Evolutionary conservation across 2,888 invertebrate species (phyloP).

Genomic region (Cheilosia vulpina): DNA sequence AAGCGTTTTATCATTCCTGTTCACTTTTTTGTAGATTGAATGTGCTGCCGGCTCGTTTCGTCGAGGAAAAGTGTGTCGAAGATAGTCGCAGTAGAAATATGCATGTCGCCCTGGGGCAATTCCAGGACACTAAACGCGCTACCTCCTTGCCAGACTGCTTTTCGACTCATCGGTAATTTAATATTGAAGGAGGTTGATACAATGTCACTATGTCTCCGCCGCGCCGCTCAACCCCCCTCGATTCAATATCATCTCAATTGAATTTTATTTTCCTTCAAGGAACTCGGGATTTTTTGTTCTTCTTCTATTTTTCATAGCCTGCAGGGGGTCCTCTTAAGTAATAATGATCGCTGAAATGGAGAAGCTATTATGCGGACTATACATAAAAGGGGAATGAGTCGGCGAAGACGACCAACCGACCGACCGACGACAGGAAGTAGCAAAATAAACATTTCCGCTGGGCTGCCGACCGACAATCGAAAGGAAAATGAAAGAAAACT

Average conservation of each 20-base stretch:
- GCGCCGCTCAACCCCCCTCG: background rate
- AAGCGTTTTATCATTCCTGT: constrained; percentile 30
- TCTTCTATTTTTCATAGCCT: constrained; percentile 33
- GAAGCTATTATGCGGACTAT: constrained; percentile 69
- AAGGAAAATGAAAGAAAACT: constrained; percentile 17
- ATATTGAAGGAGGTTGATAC: constrained; percentile 59
- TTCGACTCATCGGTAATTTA: constrained; percentile 61
- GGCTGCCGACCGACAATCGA: constrained; percentile 26
- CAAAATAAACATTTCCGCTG: constrained; percentile 71
- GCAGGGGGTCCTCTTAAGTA: constrained; percentile 66
- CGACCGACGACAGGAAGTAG: constrained; percentile 42
- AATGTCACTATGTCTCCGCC: constrained; percentile 4
- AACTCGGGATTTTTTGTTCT: constrained; percentile 8
- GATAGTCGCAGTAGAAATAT: constrained; percentile 28
- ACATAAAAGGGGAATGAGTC: background rate
- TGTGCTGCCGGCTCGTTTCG: constrained; percentile 6
- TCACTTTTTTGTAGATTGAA: constrained; percentile 14
- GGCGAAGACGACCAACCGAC: background rate
- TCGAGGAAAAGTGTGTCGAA: constrained; percentile 22
- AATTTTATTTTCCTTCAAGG: constrained; percentile 57
- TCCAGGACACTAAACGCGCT: constrained; percentile 6
- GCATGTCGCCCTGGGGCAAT: constrained; percentile 39
- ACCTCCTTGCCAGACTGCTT: constrained; percentile 1
- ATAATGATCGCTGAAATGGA: constrained; percentile 73
- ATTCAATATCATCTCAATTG: constrained; percentile 67